phyloP scores from a whole-genome alignment of 2,888 invertebrate genomes.

The Seladonia tumulorum region DNA sequence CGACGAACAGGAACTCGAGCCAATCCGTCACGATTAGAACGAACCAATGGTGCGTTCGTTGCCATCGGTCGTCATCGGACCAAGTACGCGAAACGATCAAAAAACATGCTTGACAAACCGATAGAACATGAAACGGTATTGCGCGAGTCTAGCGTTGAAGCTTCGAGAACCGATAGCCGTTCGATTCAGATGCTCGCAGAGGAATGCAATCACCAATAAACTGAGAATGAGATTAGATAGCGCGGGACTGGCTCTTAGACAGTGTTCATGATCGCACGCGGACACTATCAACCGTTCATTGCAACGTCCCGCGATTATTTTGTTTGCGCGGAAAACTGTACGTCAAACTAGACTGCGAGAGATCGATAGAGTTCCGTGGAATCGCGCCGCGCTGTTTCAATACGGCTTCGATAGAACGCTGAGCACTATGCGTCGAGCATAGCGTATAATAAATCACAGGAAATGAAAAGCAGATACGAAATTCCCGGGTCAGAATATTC shows the following conservation, averaged over 20 bases:
- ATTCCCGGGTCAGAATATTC: not conserved
- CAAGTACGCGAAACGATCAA: not conserved
- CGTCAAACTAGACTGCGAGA: not conserved
- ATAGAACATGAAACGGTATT: not conserved
- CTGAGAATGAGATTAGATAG: constrained; percentile 2
- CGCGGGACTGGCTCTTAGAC: not conserved
- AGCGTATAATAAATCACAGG: not conserved
- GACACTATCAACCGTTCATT: not conserved
- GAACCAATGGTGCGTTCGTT: constrained; percentile 31
- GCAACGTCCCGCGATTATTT: constrained; percentile 2
- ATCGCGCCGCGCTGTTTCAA: not conserved
- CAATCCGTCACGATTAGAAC: constrained; percentile 41
- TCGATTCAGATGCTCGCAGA: not conserved
- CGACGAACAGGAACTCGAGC: constrained; percentile 14
- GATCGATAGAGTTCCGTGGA: not conserved
- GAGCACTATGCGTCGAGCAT: not conserved
- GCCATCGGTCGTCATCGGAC: not conserved
- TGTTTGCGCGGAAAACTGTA: constrained; percentile 2
- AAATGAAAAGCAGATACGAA: not conserved
- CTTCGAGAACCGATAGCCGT: not conserved
- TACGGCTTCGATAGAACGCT: not conserved
- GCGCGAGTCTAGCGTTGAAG: not conserved
- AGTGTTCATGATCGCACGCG: not conserved
- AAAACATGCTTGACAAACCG: not conserved
- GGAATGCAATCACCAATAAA: not conserved